These are phyloP conservation scores for Benitochromis conjunctus DNA, from an alignment of 2,113 vertebrate species.

Conservation along the genomic window DNA sequence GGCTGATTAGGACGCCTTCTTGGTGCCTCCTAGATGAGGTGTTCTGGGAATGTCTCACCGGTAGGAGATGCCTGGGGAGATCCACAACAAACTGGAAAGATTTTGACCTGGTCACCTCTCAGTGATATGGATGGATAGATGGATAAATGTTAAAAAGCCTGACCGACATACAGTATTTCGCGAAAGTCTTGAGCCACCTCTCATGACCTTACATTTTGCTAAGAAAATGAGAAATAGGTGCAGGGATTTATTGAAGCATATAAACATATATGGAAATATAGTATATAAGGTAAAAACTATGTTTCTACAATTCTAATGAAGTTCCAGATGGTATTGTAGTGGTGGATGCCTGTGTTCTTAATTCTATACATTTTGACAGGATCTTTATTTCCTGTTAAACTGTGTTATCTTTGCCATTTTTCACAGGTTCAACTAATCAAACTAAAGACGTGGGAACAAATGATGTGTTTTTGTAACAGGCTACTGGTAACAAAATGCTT, in stretches of 20 bases:
- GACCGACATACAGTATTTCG: not conserved
- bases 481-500: not conserved
- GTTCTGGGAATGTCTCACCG: not conserved
- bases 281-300: too few species aligned
- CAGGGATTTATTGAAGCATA: not conserved
- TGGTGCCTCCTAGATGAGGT: not conserved
- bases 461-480: fast-evolving
- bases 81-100: not conserved
- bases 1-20: not conserved
- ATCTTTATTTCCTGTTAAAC: too few species aligned
- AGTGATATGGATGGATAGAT: not conserved
- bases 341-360: too few species aligned
- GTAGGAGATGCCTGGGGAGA: not conserved
- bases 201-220: not conserved
- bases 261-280: too few species aligned
- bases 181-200: not conserved
- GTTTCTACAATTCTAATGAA: too few species aligned
- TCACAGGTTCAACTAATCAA: too few species aligned
- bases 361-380: too few species aligned
- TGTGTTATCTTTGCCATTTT: too few species aligned
- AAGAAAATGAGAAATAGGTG: not conserved
- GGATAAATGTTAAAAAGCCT: not conserved
- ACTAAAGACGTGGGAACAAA: too few species aligned
- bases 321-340: too few species aligned
- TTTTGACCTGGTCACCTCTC: not conserved